Base-by-base conservation (phyloP, 2,113 vertebrate genomes). In the Coturnix japonica region DNA sequence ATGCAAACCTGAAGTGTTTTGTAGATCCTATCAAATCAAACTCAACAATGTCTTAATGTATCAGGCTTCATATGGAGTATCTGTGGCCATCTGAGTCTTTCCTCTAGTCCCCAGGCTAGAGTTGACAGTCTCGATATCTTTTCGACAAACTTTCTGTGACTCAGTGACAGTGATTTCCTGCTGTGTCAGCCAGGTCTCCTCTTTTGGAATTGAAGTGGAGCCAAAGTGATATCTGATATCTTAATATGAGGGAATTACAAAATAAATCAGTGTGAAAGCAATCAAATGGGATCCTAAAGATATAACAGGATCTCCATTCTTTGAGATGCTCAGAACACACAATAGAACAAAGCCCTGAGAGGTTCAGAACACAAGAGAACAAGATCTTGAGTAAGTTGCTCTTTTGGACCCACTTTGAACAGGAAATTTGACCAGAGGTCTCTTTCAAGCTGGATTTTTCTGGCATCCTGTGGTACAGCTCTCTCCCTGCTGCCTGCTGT, bases 201-300 rank as follows among this genome's bases (percentile, higher is more conserved):
- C 31, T 64, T 83, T 43, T 74, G 30, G 30, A 83, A 59, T 26
- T 8, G 30, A 53, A 74, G 6, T 6, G 3, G 9, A 0, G 6
- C 1, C 31, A 81, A 30, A 72, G n/a, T 0, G 2, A 20, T 33
- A 11, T 26, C 11, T 41, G 39, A 41, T 41, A 41, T 41, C 70
- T 75, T 18, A n/a, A 0, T 53, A 13, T 59, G 57, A 39, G 22
- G 9, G 4, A 6, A 7, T 5, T 5, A 31, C 9, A 7, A 28
- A 15, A 14, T 21, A 47, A 11, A n/a, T 33, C 13, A 26, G 4
- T 3, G 5, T 56, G 16, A 6, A 6, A 37, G 22, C 18, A 7
- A 23, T 74, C 41, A 60, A 65, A 18, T 8, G 31, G 4, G 15
- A 4, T 76, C 31, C 8, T 15, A 16, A 59, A 54, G 39, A n/a